Conservation (phyloP, 2,797 vertebrate species). For the Merluccius polli region DNA sequence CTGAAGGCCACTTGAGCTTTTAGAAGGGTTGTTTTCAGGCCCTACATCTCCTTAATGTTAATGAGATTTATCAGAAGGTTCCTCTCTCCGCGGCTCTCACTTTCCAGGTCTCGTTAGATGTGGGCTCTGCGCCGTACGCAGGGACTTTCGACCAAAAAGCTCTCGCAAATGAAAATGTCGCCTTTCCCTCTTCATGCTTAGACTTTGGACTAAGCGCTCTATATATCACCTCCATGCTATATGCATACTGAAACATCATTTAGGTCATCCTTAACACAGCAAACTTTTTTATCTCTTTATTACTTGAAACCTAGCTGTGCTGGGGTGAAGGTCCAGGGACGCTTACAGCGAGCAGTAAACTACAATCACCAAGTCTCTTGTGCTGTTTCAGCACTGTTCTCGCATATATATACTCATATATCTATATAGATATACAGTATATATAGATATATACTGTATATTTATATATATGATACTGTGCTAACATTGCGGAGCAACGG, state of each 20-base stretch:
- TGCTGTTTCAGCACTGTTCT: too few relatives aligned
- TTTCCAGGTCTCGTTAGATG: slow-evolving; percentile 43
- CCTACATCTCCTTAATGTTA: slow-evolving; percentile 30
- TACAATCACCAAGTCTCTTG: too few relatives aligned
- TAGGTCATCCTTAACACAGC: not conserved
- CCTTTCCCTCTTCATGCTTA: not conserved
- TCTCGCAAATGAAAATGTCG: not conserved
- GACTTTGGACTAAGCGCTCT: not conserved
- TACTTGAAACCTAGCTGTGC: too few relatives aligned
- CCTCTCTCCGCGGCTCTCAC: slow-evolving; percentile 54
- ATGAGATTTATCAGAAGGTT: slow-evolving; percentile 40
- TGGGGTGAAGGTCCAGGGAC: too few relatives aligned
- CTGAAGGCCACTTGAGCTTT: slow-evolving; percentile 2
- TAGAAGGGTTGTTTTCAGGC: not conserved
- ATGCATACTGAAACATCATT: not conserved
- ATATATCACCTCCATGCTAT: not conserved
- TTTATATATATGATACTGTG: too few relatives aligned
- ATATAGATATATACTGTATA: too few relatives aligned
- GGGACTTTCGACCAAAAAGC: not conserved
- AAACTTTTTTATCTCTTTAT: too few relatives aligned
- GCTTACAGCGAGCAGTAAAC: too few relatives aligned
- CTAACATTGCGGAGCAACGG: not conserved
- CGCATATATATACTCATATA: too few relatives aligned
- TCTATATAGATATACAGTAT: too few relatives aligned
- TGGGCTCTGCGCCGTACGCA: slow-evolving; percentile 17